Conservation (phyloP, 1,140 invertebrate genomes). For the Bombus sylvicola region DNA sequence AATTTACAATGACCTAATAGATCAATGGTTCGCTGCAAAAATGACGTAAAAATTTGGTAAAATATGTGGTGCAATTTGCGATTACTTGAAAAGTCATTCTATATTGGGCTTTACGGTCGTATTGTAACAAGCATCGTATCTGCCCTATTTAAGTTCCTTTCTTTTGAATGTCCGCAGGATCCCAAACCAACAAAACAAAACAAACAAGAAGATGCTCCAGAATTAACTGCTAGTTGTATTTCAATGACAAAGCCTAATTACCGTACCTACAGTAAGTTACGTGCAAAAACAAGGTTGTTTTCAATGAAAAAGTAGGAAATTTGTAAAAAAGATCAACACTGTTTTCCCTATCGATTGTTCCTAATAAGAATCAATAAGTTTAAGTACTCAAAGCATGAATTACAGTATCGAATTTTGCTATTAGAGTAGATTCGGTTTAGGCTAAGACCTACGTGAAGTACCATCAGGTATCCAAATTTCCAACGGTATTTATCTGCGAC, state of each 20-base stretch:
- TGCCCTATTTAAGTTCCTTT: neutral
- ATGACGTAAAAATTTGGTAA: neutral
- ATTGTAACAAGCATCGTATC: neutral
- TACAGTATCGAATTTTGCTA: conserved; percentile 51
- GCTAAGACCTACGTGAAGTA: neutral
- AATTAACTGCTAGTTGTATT: conserved; percentile 40
- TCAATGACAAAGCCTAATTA: neutral
- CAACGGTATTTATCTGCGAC: accelerated
- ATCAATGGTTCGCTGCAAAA: neutral
- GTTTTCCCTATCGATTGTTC: conserved; percentile 21
- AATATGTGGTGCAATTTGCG: neutral
- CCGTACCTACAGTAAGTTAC: neutral
- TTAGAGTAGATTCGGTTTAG: conserved; percentile 67
- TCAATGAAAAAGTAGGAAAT: conserved; percentile 17
- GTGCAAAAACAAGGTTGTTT: conserved; percentile 13
- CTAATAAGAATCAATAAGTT: conserved; percentile 61
- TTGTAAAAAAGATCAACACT: too few species aligned
- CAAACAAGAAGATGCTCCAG: conserved; percentile 39
- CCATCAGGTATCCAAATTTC: neutral
- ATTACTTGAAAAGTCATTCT: neutral
- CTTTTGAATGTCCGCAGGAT: too few species aligned
- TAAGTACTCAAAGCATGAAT: conserved; percentile 47
- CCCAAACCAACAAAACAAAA: neutral
- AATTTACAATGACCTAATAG: neutral
- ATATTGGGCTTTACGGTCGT: neutral